Conservation (phyloP, 2,113 vertebrate genomes). For the Danio rerio region GRCz12tu NC_133180.1:28706501-28707000, state of each 20-base stretch:
- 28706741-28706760: background rate
- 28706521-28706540: background rate
- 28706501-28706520: background rate
- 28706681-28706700: constrained; percentile 34
- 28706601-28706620: too few species aligned
- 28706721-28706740: constrained; percentile 15
- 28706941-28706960: background rate
- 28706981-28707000: too few species aligned
- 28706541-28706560: background rate
- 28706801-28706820: background rate
- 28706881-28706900: background rate
- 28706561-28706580: background rate
- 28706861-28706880: background rate
- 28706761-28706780: background rate
- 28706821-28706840: background rate
- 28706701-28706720: constrained; percentile 23
- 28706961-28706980: too few species aligned
- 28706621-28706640: background rate
- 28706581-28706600: background rate
- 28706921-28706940: background rate
- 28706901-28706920: background rate
- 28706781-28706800: background rate
- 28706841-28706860: background rate
- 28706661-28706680: background rate
- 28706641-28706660: background rate